Evolutionary conservation across 2,797 vertebrate genomes (phyloP).

Genomic region (Mormyrops attenuatus): DNA sequence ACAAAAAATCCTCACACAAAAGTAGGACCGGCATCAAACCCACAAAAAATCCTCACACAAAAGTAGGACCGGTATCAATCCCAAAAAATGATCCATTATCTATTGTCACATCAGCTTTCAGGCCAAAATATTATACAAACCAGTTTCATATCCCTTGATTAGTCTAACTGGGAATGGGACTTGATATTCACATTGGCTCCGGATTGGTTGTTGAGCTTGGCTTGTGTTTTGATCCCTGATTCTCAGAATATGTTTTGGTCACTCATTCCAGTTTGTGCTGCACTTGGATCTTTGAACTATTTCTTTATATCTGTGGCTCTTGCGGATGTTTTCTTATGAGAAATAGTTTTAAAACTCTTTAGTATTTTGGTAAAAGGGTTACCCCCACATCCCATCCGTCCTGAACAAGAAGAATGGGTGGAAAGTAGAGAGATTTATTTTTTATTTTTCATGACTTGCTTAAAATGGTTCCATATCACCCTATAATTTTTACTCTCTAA

Average conservation of each 20-base stretch:
- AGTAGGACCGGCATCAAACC: too few relatives aligned
- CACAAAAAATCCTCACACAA: too few relatives aligned
- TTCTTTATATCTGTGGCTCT: background rate
- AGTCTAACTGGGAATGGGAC: background rate
- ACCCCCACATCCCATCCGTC: background rate
- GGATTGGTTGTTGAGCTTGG: background rate
- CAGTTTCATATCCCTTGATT: background rate
- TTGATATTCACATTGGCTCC: background rate
- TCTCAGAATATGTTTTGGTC: background rate
- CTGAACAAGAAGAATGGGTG: background rate
- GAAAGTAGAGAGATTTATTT: background rate
- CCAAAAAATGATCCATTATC: background rate
- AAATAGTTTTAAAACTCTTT: background rate
- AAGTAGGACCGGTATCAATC: too few relatives aligned
- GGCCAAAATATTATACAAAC: background rate
- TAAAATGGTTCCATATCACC: background rate
- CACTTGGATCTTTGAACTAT: background rate
- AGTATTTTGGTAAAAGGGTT: background rate
- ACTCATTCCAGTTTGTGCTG: background rate
- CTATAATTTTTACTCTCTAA: background rate
- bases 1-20: too few relatives aligned
- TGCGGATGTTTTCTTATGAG: background rate
- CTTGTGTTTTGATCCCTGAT: background rate
- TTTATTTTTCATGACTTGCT: background rate
- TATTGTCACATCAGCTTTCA: background rate